phyloP scores from a whole-genome alignment of 2,113 vertebrate genomes.

The Ardeotis arabs region DNA sequence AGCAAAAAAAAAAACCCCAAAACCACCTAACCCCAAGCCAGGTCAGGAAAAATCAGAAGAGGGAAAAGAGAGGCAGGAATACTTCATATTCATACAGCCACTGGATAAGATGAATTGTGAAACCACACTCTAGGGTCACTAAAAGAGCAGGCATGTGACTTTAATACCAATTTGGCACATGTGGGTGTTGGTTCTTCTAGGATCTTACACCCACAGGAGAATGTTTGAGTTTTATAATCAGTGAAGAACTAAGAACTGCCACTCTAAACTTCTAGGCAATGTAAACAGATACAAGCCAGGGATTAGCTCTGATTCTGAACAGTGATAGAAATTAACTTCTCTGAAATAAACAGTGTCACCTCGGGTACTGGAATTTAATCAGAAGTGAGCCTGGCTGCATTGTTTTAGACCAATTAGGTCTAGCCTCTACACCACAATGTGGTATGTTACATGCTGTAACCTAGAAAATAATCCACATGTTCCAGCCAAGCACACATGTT shows the following conservation, averaged over 20 bases:
- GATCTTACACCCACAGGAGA: not conserved
- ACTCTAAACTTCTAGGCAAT: not conserved
- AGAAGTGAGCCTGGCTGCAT: not conserved
- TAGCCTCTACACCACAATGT: not conserved
- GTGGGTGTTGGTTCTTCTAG: not conserved
- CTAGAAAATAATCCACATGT: not conserved
- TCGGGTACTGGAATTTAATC: not conserved
- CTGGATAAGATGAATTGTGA: not conserved
- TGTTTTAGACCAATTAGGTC: not conserved
- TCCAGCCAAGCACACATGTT: not conserved
- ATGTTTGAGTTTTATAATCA: not conserved
- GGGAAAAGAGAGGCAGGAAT: not conserved
- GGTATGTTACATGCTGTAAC: accelerated
- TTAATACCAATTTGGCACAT: not conserved
- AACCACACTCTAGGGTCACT: not conserved
- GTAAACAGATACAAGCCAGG: not conserved
- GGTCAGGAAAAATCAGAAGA: not conserved
- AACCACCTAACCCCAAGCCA: not conserved
- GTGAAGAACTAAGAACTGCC: not conserved
- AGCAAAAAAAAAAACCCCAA: not conserved
- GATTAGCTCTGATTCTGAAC: not conserved
- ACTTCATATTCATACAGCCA: not conserved
- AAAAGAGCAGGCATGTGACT: not conserved
- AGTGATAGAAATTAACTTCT: not conserved
- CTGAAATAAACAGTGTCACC: not conserved